Conservation (phyloP, 2,888 invertebrate genomes). For the Drosophila greeni region DNA sequence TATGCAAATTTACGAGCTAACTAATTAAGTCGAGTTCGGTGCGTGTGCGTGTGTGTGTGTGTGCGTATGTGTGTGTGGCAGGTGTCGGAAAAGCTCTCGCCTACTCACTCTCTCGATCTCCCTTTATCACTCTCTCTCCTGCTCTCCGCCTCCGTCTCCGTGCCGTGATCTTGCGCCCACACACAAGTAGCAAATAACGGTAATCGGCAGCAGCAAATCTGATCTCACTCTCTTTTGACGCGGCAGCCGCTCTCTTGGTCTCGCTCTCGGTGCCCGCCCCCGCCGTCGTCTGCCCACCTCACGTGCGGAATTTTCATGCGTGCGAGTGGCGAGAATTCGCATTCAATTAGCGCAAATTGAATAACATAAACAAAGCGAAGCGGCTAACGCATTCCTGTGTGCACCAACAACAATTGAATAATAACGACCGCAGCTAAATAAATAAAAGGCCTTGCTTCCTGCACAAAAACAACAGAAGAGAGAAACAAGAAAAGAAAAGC, state of each 20-base stretch:
- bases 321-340: constrained; percentile 36
- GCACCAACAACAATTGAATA: constrained; percentile 41
- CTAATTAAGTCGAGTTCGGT: constrained; percentile 62
- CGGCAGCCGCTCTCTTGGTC: not conserved
- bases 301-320: constrained; percentile 10
- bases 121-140: not conserved
- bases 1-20: constrained; percentile 73
- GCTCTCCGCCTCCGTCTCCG: constrained; percentile 7
- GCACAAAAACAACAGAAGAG: constrained; percentile 12
- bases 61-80: constrained; percentile 53
- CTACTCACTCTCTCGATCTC: constrained; percentile 22
- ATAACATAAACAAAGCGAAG: constrained; percentile 35
- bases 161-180: constrained; percentile 49
- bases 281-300: not conserved
- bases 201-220: constrained; percentile 10
- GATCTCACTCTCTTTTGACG: constrained; percentile 20
- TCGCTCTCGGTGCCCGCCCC: not conserved
- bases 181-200: constrained; percentile 30
- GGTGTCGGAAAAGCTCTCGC: constrained; percentile 62
- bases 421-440: constrained; percentile 31
- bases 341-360: constrained; percentile 40
- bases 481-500: constrained; percentile 8
- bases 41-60: constrained; percentile 37
- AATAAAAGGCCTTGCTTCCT: constrained; percentile 27
- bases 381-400: constrained; percentile 35